A percentile compares a stretch with the other conserved stretches of the same genome.
Conservation (phyloP, 1,140 invertebrate genomes). For the Vollenhovia emeryi region DNA sequence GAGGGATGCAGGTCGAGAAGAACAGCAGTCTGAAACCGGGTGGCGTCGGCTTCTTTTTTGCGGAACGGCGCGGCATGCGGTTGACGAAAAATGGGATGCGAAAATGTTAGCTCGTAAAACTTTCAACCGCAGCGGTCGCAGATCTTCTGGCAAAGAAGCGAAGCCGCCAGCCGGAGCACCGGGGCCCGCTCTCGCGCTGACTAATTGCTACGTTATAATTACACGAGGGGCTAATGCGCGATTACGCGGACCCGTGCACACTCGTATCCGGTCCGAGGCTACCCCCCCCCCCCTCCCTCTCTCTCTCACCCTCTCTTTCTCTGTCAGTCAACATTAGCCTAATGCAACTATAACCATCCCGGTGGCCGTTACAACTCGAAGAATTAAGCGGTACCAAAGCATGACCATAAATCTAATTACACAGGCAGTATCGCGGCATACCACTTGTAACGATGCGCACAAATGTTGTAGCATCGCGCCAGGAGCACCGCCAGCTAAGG, state of each 20-base stretch:
- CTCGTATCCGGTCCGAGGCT: not conserved
- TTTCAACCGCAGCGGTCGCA: slow-evolving; percentile 32
- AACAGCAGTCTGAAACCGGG: not conserved
- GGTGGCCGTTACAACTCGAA: slow-evolving; percentile 10
- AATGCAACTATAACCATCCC: slow-evolving; percentile 16
- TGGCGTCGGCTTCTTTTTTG: not conserved
- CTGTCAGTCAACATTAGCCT: slow-evolving; percentile 10
- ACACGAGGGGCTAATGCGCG: slow-evolving; percentile 48
- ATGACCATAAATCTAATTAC: slow-evolving; percentile 55
- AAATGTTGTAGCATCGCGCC: slow-evolving; percentile 17
- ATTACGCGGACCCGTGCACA: slow-evolving; percentile 17
- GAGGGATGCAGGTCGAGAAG: not conserved
- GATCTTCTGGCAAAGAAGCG: slow-evolving; percentile 3
- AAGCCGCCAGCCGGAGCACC: not conserved
- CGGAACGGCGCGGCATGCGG: not conserved
- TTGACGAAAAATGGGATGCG: slow-evolving; percentile 35
- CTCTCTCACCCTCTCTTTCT: not conserved
- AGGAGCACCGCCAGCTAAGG: slow-evolving; percentile 1
- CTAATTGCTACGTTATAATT: slow-evolving; percentile 56
- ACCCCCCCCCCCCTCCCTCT: too few species aligned
- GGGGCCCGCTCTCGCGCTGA: not conserved
- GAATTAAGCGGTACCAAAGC: slow-evolving; percentile 53
- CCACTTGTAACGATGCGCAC: slow-evolving; percentile 38
- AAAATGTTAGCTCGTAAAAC: slow-evolving; percentile 52
- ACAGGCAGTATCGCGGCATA: slow-evolving; percentile 30